Base-by-base conservation (phyloP, 92 coral and sea anemone genomes). In the Bergia sp. region DNA sequence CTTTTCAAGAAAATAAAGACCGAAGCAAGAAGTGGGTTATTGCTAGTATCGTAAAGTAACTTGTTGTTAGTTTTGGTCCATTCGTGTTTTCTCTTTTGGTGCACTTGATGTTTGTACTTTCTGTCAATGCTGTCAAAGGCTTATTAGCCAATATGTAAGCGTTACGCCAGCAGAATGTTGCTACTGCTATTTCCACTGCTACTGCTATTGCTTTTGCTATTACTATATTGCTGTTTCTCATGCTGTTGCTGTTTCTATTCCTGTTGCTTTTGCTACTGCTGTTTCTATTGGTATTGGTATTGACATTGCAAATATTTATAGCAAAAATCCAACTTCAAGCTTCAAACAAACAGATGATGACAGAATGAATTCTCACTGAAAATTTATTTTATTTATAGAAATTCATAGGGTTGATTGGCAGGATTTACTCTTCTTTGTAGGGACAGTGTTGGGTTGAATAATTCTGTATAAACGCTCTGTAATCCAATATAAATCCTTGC, bases 21-120 rank as follows among this genome's bases (percentile, higher is more conserved):
- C 11, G 95, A 95, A 82, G 95, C 99, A 29, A 89, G 98, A 93
- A 94, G 98, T 97, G 86, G 69, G 97, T 79, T 78, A 7, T 72
- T 16, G 5, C 23, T 41, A 58, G 76, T 58, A 5, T n/a, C 37
- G 39, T 81, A 47, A 18, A 81, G 36, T 8, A 65, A 15, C 4
- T 29, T 5, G 21, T 61, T 61, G 18, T 29, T 7, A 38, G 47
- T 16, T 72, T 29, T 15, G 4, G 2, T 8, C 3, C 8, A 29
- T 16, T 29, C 7, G 0, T 38, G 77, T 41, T 4, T 4, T 6
- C 11, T 3, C 44, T 29, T 9, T 40, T 0, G 0, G 1, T 39
- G 44, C 47, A 1, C 49, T 39, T 15, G 45, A 36, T 2, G 13
- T 71, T 71, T 13, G 4, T 47, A 4, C 53, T 47, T 47, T 4